Evolutionary conservation across 2,797 vertebrate species (phyloP).

Genomic region (Dryobates pubescens): DNA sequence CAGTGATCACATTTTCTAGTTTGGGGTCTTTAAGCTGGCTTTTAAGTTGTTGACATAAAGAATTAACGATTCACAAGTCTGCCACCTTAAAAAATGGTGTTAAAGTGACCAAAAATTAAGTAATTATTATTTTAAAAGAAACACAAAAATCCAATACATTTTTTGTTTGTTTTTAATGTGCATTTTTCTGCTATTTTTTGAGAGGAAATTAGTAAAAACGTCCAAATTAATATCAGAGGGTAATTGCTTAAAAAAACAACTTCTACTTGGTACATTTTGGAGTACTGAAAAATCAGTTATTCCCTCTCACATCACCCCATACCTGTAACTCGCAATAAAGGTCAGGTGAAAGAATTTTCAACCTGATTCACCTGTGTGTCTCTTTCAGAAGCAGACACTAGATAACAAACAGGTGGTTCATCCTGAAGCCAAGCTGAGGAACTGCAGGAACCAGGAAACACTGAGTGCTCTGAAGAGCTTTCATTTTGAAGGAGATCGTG

Average conservation of each 20-base stretch:
- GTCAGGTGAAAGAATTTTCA: not conserved
- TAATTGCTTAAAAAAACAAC: not conserved
- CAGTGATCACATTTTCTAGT: not conserved
- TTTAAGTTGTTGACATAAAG: not conserved
- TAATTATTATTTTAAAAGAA: not conserved
- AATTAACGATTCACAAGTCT: not conserved
- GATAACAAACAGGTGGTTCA: not conserved
- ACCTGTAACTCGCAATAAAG: not conserved
- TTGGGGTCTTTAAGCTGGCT: not conserved
- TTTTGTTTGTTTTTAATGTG: not conserved
- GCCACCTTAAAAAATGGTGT: not conserved
- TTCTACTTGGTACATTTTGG: not conserved
- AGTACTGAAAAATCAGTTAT: not conserved
- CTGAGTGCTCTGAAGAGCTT: not conserved
- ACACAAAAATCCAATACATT: not conserved
- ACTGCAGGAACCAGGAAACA: not conserved
- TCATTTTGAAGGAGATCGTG: not conserved
- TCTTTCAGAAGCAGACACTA: not conserved
- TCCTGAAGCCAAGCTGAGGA: not conserved
- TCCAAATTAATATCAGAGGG: not conserved
- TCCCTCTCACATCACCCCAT: not conserved
- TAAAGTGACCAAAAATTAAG: not conserved
- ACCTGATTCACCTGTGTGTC: not conserved
- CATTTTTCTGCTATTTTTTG: not conserved
- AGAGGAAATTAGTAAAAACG: not conserved